Conservation (phyloP, 2,797 vertebrate genomes). For the Dromococcyx pavoninus region DNA sequence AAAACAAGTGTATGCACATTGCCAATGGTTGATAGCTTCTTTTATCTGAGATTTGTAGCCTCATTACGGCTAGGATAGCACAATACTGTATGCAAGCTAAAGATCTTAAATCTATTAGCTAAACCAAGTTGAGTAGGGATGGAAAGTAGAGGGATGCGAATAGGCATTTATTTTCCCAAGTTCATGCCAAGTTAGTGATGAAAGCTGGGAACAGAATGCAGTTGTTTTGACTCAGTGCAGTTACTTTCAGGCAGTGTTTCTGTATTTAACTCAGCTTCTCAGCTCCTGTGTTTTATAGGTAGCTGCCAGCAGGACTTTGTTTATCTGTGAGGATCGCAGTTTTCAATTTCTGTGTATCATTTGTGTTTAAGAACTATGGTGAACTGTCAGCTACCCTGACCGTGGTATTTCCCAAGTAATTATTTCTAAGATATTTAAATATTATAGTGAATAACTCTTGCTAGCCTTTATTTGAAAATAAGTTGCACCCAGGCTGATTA, state of each 20-base stretch:
- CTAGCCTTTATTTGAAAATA: neutral
- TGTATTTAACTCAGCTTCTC: neutral
- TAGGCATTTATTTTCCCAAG: neutral
- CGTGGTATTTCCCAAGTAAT: neutral
- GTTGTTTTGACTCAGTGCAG: neutral
- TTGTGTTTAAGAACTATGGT: neutral
- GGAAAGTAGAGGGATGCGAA: neutral
- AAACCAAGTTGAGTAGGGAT: neutral
- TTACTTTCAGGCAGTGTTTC: neutral
- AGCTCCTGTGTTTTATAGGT: neutral
- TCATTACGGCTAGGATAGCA: neutral
- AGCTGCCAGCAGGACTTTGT: neutral
- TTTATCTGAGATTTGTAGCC: neutral
- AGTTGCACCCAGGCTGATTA: neutral
- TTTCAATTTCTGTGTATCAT: neutral
- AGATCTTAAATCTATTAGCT: neutral
- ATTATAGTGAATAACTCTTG: neutral
- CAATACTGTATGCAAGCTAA: neutral
- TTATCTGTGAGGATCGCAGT: neutral
- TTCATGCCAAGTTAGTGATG: neutral
- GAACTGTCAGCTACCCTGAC: neutral
- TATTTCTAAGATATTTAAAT: neutral
- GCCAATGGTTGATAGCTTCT: neutral
- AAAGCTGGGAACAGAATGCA: neutral
- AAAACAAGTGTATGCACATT: rapidly evolving